Conservation (phyloP, 2,797 vertebrate genomes). For the Argya squamiceps region DNA sequence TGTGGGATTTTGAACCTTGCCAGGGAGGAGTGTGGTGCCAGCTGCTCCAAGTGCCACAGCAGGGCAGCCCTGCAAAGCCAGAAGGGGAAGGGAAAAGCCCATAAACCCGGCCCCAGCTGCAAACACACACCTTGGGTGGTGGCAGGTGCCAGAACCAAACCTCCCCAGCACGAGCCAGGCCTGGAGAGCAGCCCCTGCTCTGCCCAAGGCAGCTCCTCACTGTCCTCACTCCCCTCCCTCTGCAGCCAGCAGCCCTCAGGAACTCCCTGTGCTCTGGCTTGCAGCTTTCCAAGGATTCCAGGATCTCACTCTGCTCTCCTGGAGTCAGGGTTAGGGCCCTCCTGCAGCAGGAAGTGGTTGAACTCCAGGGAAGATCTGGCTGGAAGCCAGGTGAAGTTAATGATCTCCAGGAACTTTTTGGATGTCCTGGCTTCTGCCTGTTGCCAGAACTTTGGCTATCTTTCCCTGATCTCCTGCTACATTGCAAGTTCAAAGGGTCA, state of each 20-base stretch:
- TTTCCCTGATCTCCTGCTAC: background rate
- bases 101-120: background rate
- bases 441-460: background rate
- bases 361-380: slow-evolving; percentile 4
- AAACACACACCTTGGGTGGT: background rate
- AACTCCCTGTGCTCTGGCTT: background rate
- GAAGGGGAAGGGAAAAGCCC: background rate
- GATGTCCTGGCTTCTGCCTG: background rate
- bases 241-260: background rate
- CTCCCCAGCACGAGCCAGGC: rapidly evolving
- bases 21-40: background rate
- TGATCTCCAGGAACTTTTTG: slow-evolving; percentile 16
- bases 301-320: background rate
- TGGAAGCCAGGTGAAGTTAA: slow-evolving; percentile 35
- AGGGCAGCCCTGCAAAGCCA: background rate
- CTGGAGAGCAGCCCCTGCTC: background rate
- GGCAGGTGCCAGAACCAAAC: background rate
- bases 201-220: background rate
- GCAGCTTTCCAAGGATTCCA: background rate
- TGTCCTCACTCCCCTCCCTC: background rate
- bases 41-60: background rate
- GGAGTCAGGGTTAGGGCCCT: background rate
- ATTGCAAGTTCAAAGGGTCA: background rate
- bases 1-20: background rate
- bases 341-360: background rate